Percentiles rank a stretch among this genome's conserved stretches.
Conservation (phyloP, 92 coral and sea anemone genomes). For the Bergia sp. region DNA sequence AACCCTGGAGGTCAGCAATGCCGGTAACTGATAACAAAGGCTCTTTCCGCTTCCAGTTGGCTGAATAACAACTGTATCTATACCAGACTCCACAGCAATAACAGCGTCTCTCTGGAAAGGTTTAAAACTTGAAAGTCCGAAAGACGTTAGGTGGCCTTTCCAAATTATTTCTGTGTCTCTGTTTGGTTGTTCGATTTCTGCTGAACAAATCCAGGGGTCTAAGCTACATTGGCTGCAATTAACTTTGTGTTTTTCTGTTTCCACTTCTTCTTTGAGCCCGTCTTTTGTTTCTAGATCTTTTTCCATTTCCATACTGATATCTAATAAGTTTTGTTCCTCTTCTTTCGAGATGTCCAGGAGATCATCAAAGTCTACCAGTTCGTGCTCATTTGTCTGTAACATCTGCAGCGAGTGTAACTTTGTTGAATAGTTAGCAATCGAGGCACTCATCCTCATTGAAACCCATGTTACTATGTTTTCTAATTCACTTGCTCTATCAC, state of each 20-base stretch:
- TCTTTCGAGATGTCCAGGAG: slow-evolving; percentile 15
- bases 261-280: no score
- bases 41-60: slow-evolving; percentile 72
- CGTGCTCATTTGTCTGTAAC: background rate
- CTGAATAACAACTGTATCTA: slow-evolving; percentile 59
- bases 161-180: slow-evolving; percentile 25
- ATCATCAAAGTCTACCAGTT: background rate
- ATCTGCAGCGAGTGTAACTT: slow-evolving; percentile 42
- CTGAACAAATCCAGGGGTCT: no score
- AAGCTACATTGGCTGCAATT: no score
- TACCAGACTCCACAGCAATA: slow-evolving; percentile 38
- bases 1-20: slow-evolving; percentile 43
- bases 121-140: slow-evolving; percentile 52
- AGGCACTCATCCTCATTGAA: slow-evolving; percentile 34
- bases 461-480: slow-evolving; percentile 43
- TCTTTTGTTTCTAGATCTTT: background rate
- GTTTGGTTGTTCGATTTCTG: background rate
- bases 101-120: slow-evolving; percentile 63
- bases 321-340: slow-evolving; percentile 37
- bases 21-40: slow-evolving; percentile 59
- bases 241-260: no score
- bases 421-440: slow-evolving; percentile 42
- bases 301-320: slow-evolving; percentile 55
- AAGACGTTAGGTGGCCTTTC: slow-evolving; percentile 61
- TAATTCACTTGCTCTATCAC: no score